A percentile compares a stretch with the other conserved stretches of the same genome.
Conservation (phyloP, 2,797 vertebrate species). For the Gymnopithys bicolor region DNA sequence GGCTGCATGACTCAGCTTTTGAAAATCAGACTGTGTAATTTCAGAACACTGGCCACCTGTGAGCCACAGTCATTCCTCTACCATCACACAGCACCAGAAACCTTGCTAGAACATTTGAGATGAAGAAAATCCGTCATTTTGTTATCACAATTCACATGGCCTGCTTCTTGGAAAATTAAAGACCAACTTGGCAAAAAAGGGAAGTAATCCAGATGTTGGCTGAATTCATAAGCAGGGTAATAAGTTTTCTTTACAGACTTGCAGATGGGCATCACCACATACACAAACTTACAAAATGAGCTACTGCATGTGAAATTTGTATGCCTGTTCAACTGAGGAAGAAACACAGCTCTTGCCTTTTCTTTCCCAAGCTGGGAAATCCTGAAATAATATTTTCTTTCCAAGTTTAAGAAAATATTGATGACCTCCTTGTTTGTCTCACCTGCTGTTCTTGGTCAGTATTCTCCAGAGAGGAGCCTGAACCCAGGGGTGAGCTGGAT, state of each 20-base stretch:
- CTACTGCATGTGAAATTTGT: background rate
- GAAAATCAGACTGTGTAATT: background rate
- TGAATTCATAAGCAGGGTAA: background rate
- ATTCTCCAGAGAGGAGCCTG: background rate
- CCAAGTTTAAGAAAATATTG: background rate
- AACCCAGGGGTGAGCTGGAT: rapidly evolving
- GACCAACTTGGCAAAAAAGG: background rate
- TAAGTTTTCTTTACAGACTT: background rate
- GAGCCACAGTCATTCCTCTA: background rate
- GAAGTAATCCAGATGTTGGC: background rate
- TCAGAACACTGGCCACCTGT: background rate
- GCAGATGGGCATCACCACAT: background rate
- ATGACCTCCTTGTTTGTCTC: background rate
- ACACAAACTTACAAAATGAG: background rate
- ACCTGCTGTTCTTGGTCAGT: background rate
- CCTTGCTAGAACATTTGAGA: background rate
- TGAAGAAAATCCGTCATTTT: background rate
- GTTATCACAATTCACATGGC: background rate
- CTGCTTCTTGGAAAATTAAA: background rate
- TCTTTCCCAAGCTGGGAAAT: background rate
- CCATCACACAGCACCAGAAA: background rate
- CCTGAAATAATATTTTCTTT: background rate
- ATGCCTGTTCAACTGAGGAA: background rate
- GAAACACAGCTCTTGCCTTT: background rate
- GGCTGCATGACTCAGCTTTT: background rate